Evolutionary conservation across 2,113 vertebrate genomes (phyloP).

Genomic region (Mastomys coucha): DNA sequence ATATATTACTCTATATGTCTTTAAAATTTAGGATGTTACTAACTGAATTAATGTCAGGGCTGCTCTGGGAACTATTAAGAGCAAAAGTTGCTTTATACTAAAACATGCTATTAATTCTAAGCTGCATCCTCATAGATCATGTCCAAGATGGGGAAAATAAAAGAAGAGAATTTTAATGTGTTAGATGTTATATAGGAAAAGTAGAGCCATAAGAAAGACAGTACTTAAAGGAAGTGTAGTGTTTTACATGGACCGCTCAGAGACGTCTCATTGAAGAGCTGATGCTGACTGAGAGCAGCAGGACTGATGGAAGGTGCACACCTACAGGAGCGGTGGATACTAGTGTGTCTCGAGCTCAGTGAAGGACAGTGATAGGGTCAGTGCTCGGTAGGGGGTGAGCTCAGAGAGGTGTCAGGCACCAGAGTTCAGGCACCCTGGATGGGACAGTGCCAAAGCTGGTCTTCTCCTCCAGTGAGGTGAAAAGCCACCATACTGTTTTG

Average conservation of each 20-base stretch:
- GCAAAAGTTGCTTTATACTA: constrained; percentile 27
- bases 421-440: neutral
- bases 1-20: neutral
- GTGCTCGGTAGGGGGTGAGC: neutral
- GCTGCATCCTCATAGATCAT: neutral
- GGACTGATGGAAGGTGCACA: neutral
- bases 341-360: neutral
- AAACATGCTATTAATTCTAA: neutral
- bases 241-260: neutral
- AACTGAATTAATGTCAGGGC: neutral
- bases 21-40: neutral
- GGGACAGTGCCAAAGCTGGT: neutral
- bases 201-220: neutral
- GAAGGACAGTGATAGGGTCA: neutral
- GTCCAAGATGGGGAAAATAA: constrained; percentile 13
- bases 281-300: neutral
- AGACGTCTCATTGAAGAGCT: neutral
- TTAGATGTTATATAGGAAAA: neutral
- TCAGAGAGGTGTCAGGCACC: neutral
- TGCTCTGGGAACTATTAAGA: neutral
- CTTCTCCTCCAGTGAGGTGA: neutral
- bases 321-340: neutral
- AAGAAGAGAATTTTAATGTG: neutral
- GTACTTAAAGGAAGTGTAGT: too few species aligned
- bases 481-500: neutral